Base-by-base conservation (phyloP, 1,140 invertebrate genomes). In the Diabrotica undecimpunctata region DNA sequence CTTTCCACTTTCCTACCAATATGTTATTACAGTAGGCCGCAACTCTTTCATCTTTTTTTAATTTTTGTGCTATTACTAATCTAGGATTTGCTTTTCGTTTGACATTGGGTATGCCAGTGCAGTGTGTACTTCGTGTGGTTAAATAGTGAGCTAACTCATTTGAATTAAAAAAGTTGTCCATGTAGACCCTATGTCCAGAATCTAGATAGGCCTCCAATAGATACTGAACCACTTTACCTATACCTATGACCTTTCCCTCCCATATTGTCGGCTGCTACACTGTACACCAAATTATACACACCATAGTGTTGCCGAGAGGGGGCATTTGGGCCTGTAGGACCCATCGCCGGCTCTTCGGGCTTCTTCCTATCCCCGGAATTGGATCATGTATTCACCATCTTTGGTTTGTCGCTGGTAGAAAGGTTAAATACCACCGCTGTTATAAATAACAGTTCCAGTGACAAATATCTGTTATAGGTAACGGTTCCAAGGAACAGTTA, bases 101-200 rank as follows among this genome's bases (percentile, higher is more conserved):
- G 67, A 65, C 66, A 54, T 71, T 70, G 63, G 77, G 63, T 52
- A 74, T 77, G 46, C 77, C 77, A 11, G 75, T 67, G 13, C 74
- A 67, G 66, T 79, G 72, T 5, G 75, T 80, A 2, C 37, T 9
- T 11, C 50, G 13, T 12, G 7, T 25, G 8, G 37, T 25, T 36
- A 54, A 14, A 0, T 52, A 9, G 7, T 36, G 13, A n/a, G 38
- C 53, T 13, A 62, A 54, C 6, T 53, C 50, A 62, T 7, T 53
- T 8, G 14, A 36, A 53, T 54, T 62, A 37, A 53, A 62, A 39
- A 62, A 53, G 25, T 62, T 62, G 25, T 62, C 61, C 61, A 62
- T 53, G 12, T 36, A 62, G n/a, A 62, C 14, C 3, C 12, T 5
- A 62, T 55, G 52, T 6, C 61, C 61, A 6, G 35, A 5, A 79